These are phyloP conservation scores for Zosterops hypoxanthus DNA, from an alignment of 2,113 vertebrate genomes.

Conservation along the genomic window DNA sequence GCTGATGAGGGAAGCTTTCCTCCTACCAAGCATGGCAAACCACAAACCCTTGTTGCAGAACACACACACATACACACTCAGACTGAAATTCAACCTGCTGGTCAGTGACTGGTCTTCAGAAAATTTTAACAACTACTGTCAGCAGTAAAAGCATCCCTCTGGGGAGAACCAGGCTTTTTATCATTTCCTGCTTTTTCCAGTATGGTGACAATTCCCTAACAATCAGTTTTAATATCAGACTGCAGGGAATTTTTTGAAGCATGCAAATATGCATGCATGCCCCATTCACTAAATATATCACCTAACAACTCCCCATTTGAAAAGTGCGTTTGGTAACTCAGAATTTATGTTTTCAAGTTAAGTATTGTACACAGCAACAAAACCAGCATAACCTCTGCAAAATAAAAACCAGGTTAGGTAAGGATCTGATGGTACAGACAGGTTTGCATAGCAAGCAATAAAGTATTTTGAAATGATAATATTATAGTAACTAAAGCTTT, in stretches of 20 bases:
- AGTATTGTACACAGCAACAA: neutral
- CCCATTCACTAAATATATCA: neutral
- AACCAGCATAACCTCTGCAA: neutral
- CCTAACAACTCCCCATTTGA: neutral
- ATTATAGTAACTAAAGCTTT: neutral
- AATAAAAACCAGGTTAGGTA: conserved; percentile 3
- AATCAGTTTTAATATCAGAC: neutral
- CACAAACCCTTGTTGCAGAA: neutral
- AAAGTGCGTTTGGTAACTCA: neutral
- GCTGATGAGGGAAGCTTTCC: neutral
- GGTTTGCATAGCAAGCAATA: neutral
- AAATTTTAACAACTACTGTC: neutral
- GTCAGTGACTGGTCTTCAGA: neutral
- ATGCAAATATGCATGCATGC: too few relatives aligned
- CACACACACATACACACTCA: neutral
- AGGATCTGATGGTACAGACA: neutral
- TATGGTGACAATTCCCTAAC: neutral
- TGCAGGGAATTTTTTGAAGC: neutral
- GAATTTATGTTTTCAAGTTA: neutral
- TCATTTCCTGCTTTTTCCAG: neutral
- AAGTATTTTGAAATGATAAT: neutral
- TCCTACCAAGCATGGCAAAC: neutral
- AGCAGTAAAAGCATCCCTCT: neutral
- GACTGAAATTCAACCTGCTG: conserved; percentile 1
- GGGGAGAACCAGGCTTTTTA: neutral